Evolutionary conservation across 2,797 vertebrate genomes (phyloP), one percentile per base, ranked within the genome.

Genomic region (Miichthys miiuy): DNA sequence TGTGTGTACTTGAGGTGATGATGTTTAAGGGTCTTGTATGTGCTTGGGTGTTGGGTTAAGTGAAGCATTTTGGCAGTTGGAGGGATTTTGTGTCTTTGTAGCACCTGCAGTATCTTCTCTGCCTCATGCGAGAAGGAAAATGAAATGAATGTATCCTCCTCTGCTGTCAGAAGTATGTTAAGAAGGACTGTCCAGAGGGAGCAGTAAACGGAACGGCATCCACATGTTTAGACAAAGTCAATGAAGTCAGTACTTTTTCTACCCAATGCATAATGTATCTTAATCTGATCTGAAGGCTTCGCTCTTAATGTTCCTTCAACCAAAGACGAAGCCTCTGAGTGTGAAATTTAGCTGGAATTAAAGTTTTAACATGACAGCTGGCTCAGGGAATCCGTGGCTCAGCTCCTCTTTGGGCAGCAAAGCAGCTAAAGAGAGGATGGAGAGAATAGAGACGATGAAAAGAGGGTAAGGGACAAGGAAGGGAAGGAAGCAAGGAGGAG

Each of bases 271-370:
- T 93, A 84, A 94, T 91, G 85, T 81, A 90, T 86, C 89, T 88
- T 93, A 91, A 92, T 90, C 87, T 91, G 87, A 94, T 94, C 89
- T 90, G 85, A 91, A 89, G 90, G 79, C 91, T 91, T 87, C 61
- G 66, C 91, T 90, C 86, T 91, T 86, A 92, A 87, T 88, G 88
- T 93, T 89, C 78, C 64, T 77, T 90, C 87, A 90, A 82, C 83
- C 89, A 88, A 91, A 87, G 91, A 86, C 66, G 80, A 84, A 86
- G 85, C 86, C 82, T 88, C 79, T 79, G 86, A 90, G 90, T 92
- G 88, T 92, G 91, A 93, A 92, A 91, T 93, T 92, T 92, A 92
- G 90, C 89, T 75, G 83, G 82, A 92, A 92, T 94, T 90, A 94
- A 91, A 94, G 89, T 94, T 93, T 94, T 84, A 93, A 92, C 88